These are phyloP conservation scores for Herpetotheres cachinnans DNA, from an alignment of 2,113 vertebrate genomes.

Conservation along the genomic window DNA sequence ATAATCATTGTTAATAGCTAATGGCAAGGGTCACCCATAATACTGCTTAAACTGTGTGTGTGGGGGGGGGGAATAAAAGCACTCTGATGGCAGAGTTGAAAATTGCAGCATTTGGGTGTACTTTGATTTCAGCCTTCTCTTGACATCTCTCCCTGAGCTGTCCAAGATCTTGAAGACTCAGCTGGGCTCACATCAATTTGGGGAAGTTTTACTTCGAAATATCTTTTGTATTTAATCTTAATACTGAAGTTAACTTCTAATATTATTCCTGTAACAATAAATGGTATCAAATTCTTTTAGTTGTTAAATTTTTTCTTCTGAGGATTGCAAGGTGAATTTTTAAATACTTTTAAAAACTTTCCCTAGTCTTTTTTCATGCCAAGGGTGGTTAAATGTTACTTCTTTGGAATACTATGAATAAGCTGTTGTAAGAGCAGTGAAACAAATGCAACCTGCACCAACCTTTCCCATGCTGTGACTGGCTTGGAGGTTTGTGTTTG, in stretches of 20 bases:
- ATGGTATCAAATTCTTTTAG: not conserved
- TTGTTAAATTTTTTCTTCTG: not conserved
- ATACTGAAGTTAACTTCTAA: not conserved
- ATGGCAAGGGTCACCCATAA: not conserved
- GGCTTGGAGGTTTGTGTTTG: not conserved
- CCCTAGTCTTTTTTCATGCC: not conserved
- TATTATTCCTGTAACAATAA: not conserved
- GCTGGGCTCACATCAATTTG: not conserved
- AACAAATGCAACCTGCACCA: not conserved
- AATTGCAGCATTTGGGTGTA: not conserved
- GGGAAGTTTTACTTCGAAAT: not conserved
- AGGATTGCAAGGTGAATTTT: not conserved
- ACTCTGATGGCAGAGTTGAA: not conserved
- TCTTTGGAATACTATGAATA: not conserved
- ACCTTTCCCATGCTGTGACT: not conserved
- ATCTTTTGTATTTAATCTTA: not conserved
- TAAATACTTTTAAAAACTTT: not conserved
- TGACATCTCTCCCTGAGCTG: not conserved
- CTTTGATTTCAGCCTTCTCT: not conserved
- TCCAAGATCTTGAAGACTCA: not conserved
- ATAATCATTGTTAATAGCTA: not conserved
- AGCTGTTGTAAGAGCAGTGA: not conserved
- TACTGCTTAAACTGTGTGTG: not conserved
- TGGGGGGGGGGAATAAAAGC: not conserved
- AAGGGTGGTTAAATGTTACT: not conserved